These are phyloP conservation scores for Oeneis ivallda DNA, from an alignment of 2,888 invertebrate species.

Conservation along the genomic window DNA sequence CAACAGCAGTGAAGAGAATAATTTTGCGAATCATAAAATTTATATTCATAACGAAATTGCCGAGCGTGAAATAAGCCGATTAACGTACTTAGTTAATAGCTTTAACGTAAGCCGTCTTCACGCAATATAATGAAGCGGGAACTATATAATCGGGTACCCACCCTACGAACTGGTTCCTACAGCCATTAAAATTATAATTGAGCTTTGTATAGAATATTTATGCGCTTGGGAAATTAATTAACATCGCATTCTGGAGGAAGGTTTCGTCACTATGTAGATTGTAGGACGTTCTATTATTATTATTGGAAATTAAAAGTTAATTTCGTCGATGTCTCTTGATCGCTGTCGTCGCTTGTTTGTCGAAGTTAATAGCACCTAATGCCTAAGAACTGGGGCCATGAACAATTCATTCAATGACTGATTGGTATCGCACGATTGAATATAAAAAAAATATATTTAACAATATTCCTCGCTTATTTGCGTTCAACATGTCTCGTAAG, in stretches of 20 bases:
- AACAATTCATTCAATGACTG: too few species aligned
- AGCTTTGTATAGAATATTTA: conserved; percentile 40
- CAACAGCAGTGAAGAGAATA: conserved; percentile 15
- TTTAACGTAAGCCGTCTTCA: conserved; percentile 39
- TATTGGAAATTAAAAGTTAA: not conserved
- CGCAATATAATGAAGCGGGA: conserved; percentile 37
- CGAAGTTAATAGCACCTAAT: too few species aligned
- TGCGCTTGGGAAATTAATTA: conserved; percentile 60
- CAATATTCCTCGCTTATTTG: too few species aligned
- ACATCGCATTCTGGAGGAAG: conserved; percentile 14
- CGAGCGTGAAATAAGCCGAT: conserved; percentile 43
- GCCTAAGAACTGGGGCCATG: too few species aligned
- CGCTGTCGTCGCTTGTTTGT: too few species aligned
- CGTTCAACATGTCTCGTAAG: too few species aligned
- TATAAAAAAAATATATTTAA: too few species aligned
- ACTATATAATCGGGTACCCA: conserved; percentile 38
- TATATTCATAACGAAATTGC: conserved; percentile 42
- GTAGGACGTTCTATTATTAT: too few species aligned
- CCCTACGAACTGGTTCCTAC: conserved; percentile 32
- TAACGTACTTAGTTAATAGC: conserved; percentile 42
- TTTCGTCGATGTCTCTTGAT: not conserved
- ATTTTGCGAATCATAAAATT: conserved; percentile 39
- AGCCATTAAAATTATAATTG: conserved; percentile 40
- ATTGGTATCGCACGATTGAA: too few species aligned
- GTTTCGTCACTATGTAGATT: not conserved